phyloP scores from a whole-genome alignment of 2,797 vertebrate genomes.

The Rhynchotus rufescens region DNA sequence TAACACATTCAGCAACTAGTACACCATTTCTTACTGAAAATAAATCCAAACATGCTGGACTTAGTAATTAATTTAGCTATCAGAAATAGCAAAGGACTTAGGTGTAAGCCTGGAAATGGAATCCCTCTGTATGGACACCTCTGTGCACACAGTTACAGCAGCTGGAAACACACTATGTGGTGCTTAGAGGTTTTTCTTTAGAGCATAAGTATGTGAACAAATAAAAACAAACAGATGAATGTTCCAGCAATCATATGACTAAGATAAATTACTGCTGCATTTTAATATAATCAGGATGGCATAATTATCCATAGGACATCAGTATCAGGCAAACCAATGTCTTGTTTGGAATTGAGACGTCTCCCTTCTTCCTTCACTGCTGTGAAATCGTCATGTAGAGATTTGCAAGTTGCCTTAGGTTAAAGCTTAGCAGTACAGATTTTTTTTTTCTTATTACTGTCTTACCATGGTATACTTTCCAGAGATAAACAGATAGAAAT shows the following conservation, averaged over 20 bases:
- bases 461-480: neutral
- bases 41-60: neutral
- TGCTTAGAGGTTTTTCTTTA: neutral
- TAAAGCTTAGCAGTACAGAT: neutral
- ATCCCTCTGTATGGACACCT: neutral
- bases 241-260: neutral
- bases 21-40: neutral
- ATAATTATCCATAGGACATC: neutral
- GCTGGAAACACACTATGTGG: neutral
- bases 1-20: neutral
- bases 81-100: fast-evolving
- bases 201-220: neutral
- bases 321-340: neutral
- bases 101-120: neutral
- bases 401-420: neutral
- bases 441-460: neutral
- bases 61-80: neutral
- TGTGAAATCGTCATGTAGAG: neutral
- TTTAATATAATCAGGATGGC: neutral
- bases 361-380: neutral
- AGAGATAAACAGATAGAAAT: neutral
- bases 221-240: neutral
- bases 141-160: neutral
- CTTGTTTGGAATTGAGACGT: neutral
- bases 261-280: neutral